A percentile compares a stretch with the other conserved stretches of the same genome.
phyloP scores from a whole-genome alignment of 2,888 invertebrate species.

The Bruchidius siliquastri region DNA sequence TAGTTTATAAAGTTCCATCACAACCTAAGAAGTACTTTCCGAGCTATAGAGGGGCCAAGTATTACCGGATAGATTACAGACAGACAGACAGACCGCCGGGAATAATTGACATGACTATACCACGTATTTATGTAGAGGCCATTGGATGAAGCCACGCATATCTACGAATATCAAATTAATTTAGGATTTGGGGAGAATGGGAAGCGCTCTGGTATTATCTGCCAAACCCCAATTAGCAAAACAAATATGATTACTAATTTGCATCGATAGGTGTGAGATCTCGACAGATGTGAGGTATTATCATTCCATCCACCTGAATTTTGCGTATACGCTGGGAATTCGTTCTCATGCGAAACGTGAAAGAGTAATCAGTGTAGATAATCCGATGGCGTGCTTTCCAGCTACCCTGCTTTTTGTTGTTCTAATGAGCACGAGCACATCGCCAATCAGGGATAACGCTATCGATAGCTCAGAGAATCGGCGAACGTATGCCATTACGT shows the following conservation, averaged over 20 bases:
- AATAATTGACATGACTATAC: no score
- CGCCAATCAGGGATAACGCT: background rate
- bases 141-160: background rate
- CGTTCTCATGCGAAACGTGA: background rate
- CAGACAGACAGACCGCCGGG: no score
- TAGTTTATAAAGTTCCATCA: no score
- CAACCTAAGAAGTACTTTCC: no score
- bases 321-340: background rate
- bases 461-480: background rate
- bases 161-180: background rate
- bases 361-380: background rate
- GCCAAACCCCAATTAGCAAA: constrained; percentile 21
- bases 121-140: background rate
- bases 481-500: background rate
- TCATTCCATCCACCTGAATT: constrained; percentile 3
- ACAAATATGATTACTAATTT: constrained; percentile 25
- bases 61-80: no score
- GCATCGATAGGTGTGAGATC: constrained; percentile 25
- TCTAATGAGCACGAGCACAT: background rate
- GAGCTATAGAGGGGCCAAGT: no score
- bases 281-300: constrained; percentile 15
- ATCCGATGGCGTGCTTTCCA: background rate
- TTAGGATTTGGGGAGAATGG: background rate
- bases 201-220: background rate
- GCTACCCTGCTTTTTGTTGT: background rate